Evolutionary conservation across 2,113 vertebrate genomes (phyloP).

Genomic region (Tragelaphus strepsiceros): DNA sequence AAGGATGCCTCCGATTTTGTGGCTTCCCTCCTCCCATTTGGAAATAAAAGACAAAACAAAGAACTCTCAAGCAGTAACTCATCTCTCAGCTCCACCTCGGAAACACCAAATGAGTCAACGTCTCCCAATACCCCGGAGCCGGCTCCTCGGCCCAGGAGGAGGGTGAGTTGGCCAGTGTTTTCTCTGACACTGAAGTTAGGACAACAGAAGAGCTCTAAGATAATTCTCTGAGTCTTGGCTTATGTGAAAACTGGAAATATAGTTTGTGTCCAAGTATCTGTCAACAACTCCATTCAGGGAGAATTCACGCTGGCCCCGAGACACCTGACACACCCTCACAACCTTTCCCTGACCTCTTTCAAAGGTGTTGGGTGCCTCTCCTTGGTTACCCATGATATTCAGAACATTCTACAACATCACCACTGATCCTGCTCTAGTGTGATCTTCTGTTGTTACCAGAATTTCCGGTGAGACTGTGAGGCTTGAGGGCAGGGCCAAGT

Average conservation of each 20-base stretch:
- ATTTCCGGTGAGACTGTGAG: background rate
- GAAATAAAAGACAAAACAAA: conserved; percentile 89
- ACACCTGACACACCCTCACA: background rate
- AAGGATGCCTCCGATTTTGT: conserved; percentile 89
- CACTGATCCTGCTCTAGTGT: background rate
- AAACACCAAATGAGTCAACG: conserved; percentile 91
- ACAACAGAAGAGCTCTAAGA: background rate
- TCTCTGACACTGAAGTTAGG: background rate
- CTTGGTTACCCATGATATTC: background rate
- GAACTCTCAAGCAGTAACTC: conserved; percentile 99
- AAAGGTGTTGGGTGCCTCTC: background rate
- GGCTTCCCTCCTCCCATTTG: conserved; percentile 90
- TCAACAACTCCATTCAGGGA: background rate
- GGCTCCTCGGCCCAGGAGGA: conserved; percentile 86
- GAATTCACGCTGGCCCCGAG: background rate
- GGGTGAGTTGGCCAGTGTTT: conserved; percentile 81
- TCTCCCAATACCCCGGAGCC: conserved; percentile 87
- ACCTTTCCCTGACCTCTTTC: background rate
- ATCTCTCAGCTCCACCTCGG: conserved; percentile 97
- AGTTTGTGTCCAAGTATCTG: background rate
- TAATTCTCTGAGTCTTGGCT: background rate
- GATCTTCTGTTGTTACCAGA: background rate
- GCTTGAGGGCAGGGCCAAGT: background rate
- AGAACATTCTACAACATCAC: background rate
- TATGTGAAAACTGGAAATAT: background rate